A percentile compares a stretch with the other conserved stretches of the same genome.
Evolutionary conservation across 2,113 vertebrate species (phyloP).

Genomic region (Aegotheles bennettii): DNA sequence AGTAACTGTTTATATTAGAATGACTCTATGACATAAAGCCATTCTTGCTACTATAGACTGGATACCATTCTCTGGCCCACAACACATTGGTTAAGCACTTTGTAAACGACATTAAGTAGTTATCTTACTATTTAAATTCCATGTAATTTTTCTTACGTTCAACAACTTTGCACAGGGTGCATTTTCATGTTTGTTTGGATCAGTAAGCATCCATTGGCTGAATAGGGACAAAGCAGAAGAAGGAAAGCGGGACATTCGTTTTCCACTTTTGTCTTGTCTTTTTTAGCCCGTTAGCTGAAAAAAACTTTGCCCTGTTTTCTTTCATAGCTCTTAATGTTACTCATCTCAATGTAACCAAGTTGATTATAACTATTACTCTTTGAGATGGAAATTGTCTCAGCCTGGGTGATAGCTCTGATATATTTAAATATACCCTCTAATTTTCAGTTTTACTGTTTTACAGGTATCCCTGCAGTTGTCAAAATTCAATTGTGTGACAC

Average conservation of each 20-base stretch:
- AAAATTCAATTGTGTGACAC: not conserved
- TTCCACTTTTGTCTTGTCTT: not conserved
- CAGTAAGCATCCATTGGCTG: not conserved
- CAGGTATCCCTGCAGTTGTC: not conserved
- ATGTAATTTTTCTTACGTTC: not conserved
- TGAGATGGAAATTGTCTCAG: not conserved
- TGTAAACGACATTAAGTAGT: not conserved
- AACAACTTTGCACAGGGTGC: not conserved
- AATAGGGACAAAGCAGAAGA: not conserved
- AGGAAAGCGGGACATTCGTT: not conserved
- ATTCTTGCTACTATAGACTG: not conserved
- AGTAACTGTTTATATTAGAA: not conserved
- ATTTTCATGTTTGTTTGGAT: not conserved
- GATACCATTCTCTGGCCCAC: not conserved
- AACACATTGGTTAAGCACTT: not conserved
- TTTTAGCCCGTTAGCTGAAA: not conserved
- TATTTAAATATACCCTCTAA: not conserved
- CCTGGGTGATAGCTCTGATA: not conserved
- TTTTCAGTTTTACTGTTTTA: not conserved
- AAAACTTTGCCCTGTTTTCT: not conserved
- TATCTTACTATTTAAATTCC: conserved; percentile 37
- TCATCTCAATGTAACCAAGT: not conserved
- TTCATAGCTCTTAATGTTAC: not conserved
- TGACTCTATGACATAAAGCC: not conserved
- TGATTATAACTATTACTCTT: not conserved